Percentiles rank a stretch among this genome's conserved stretches.
Evolutionary conservation across 2,888 invertebrate species (phyloP).

Genomic region (Papilio demoleus): DNA sequence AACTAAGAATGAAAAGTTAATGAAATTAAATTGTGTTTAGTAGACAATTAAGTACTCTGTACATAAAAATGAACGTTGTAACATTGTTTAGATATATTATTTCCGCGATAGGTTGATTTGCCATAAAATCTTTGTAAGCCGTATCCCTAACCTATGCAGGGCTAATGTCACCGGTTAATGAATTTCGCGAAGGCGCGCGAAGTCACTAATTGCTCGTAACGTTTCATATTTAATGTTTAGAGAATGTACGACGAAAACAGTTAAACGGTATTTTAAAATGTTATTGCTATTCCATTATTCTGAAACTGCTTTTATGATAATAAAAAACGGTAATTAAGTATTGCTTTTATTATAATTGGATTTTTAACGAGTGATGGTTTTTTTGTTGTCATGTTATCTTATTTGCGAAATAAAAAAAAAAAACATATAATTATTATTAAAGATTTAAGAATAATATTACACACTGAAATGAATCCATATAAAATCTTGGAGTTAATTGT

Average conservation of each 20-base stretch:
- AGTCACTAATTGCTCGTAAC: constrained; percentile 67
- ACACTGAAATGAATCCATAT: too few relatives aligned
- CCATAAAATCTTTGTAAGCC: constrained; percentile 53
- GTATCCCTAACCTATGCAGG: constrained; percentile 48
- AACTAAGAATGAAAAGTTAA: too few relatives aligned
- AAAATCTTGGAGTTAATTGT: not conserved
- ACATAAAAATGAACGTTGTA: too few relatives aligned
- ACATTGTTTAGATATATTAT: constrained; percentile 21
- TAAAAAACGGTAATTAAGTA: not conserved
- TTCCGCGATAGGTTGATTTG: constrained; percentile 42
- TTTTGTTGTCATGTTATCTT: too few relatives aligned
- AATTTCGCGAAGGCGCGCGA: constrained; percentile 60
- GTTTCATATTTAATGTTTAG: constrained; percentile 23
- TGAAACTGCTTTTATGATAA: constrained; percentile 9
- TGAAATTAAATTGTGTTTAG: too few relatives aligned
- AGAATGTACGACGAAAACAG: constrained; percentile 14
- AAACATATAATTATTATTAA: too few relatives aligned
- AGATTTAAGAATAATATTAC: too few relatives aligned
- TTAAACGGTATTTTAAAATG: constrained; percentile 24
- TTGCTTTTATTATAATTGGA: not conserved
- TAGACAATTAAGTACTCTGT: too few relatives aligned
- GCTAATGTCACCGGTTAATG: constrained; percentile 50
- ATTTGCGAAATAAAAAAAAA: not conserved
- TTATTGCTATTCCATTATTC: constrained; percentile 31
- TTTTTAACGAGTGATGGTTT: too few relatives aligned